A percentile compares a stretch with the other conserved stretches of the same genome.
Evolutionary conservation across 2,113 vertebrate genomes (phyloP).

Genomic region (Lepisosteus oculatus): DNA sequence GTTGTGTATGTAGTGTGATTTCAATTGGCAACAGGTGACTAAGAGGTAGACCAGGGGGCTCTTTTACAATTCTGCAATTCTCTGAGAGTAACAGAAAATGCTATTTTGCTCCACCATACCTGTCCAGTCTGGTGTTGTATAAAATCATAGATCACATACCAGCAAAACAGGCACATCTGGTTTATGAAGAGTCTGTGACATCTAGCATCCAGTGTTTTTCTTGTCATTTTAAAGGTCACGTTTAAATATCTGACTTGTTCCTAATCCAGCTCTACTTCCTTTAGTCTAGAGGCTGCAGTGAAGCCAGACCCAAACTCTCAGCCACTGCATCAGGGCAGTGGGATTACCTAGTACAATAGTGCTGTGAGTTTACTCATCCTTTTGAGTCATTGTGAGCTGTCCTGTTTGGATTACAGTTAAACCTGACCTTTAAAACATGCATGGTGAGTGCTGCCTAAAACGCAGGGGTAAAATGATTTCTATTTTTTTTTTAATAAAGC

Average conservation of each 20-base stretch:
- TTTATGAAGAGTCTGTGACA: constrained; percentile 1
- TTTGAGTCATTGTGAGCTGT: too few relatives aligned
- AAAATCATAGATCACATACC: background rate
- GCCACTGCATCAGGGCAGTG: too few relatives aligned
- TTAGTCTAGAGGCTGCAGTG: background rate
- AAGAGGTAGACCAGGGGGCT: background rate
- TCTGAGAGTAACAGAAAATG: background rate
- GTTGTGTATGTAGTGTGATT: too few relatives aligned
- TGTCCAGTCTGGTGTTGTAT: background rate
- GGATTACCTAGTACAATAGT: too few relatives aligned
- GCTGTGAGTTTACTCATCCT: too few relatives aligned
- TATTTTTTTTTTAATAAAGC: constrained; percentile 12
- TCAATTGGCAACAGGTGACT: background rate
- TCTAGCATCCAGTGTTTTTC: constrained; percentile 1
- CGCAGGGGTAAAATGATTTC: background rate
- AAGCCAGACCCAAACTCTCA: background rate
- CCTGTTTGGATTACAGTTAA: background rate
- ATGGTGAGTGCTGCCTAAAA: constrained; percentile 12
- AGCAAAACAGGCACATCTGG: background rate
- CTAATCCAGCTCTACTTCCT: background rate
- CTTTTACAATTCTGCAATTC: too few relatives aligned
- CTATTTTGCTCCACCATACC: constrained; percentile 14
- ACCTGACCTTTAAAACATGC: constrained; percentile 22
- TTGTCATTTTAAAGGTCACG: constrained; percentile 21
- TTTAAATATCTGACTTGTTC: constrained; percentile 1